Evolutionary conservation across 2,797 vertebrate genomes (phyloP).

Genomic region (Propithecus perrieri): DNA sequence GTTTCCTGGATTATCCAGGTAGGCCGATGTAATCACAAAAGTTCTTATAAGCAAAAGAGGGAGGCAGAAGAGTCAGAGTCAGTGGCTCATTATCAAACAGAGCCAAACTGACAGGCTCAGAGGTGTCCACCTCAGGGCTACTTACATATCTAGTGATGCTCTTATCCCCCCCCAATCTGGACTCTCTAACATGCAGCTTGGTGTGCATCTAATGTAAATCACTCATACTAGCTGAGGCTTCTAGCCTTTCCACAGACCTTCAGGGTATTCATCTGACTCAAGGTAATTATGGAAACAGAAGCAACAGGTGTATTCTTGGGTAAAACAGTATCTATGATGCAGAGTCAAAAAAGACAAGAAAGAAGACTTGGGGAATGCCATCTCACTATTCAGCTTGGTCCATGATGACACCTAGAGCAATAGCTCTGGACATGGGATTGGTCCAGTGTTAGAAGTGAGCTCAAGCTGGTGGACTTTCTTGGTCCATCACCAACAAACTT

Average conservation of each 20-base stretch:
- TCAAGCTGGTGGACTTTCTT: not conserved
- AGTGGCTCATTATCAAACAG: not conserved
- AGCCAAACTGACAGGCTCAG: not conserved
- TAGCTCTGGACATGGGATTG: not conserved
- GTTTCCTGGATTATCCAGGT: not conserved
- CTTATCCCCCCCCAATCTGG: not conserved
- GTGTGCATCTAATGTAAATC: not conserved
- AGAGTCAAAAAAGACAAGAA: not conserved
- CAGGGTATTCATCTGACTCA: not conserved
- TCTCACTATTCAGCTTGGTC: not conserved
- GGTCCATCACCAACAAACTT: not conserved
- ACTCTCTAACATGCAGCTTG: not conserved
- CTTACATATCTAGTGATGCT: not conserved
- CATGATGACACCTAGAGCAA: not conserved
- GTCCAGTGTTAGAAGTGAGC: not conserved
- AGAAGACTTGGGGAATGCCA: not conserved
- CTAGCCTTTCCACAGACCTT: not conserved
- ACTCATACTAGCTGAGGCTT: not conserved
- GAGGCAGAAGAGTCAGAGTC: not conserved
- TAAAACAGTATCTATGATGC: not conserved
- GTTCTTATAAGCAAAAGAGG: not conserved
- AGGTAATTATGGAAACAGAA: not conserved
- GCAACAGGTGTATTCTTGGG: not conserved
- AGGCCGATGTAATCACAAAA: not conserved
- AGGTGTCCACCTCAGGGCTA: not conserved